A percentile compares a stretch with the other conserved stretches of the same genome.
Conservation (phyloP, 2,888 invertebrate genomes). For the Dynastes tityus region DNA sequence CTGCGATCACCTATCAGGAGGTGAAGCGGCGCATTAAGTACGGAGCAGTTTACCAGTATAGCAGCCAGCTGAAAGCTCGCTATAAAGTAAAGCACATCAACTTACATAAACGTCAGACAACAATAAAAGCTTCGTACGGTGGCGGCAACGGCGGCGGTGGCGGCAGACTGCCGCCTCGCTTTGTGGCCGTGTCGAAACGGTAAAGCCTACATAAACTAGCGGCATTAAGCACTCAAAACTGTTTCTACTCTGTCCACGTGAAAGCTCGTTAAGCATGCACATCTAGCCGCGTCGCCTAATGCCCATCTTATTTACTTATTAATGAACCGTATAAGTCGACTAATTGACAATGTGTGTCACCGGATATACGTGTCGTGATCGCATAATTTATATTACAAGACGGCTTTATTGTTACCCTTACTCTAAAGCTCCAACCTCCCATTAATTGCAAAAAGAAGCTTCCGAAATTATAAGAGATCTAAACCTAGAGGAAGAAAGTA, state of each 20-base stretch:
- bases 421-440: neutral
- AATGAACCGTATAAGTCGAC: constrained; percentile 54
- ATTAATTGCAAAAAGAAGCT: neutral
- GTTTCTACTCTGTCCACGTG: constrained; percentile 54
- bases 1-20: constrained; percentile 68
- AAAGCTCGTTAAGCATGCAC: constrained; percentile 56
- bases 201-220: constrained; percentile 61
- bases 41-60: constrained; percentile 59
- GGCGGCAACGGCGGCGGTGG: constrained; percentile 34
- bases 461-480: neutral
- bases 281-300: constrained; percentile 55
- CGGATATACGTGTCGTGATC: constrained; percentile 23
- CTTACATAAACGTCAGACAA: constrained; percentile 67
- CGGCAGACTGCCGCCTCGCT: constrained; percentile 31
- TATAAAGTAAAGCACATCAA: constrained; percentile 68
- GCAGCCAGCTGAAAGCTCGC: constrained; percentile 64
- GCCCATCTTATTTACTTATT: constrained; percentile 58
- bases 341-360: constrained; percentile 51
- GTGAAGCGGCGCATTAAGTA: constrained; percentile 62
- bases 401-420: constrained; percentile 1
- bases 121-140: constrained; percentile 62
- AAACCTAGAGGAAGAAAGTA: too few species aligned
- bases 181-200: constrained; percentile 53
- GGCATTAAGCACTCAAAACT: constrained; percentile 60
- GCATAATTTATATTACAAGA: constrained; percentile 17